phyloP scores from a whole-genome alignment of 2,797 vertebrate species.

The Odontamblyopus lacepedii region DNA sequence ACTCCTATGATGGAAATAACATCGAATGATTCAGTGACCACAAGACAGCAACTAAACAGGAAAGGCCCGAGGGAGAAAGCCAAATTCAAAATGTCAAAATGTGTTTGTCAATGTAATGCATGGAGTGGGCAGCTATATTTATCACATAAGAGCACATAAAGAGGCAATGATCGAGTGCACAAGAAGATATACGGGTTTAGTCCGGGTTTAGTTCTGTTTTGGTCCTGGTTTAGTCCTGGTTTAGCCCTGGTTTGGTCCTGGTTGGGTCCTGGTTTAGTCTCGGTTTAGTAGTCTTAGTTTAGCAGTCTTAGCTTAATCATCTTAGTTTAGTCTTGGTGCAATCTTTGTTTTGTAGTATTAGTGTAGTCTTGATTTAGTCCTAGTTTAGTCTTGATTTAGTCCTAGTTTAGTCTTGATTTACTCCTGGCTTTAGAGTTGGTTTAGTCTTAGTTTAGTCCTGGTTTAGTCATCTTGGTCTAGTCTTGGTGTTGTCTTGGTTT shows the following conservation, averaged over 20 bases:
- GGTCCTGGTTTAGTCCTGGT: background rate
- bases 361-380: background rate
- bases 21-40: constrained; percentile 54
- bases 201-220: background rate
- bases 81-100: background rate
- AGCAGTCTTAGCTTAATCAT: too few species aligned
- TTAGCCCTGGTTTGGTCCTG: too few species aligned
- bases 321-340: background rate
- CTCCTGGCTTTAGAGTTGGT: too few species aligned
- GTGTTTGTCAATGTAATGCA: constrained; percentile 12
- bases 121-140: constrained; percentile 34
- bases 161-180: background rate
- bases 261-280: too few species aligned
- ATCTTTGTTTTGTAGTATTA: background rate
- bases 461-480: background rate
- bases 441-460: background rate
- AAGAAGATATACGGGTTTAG: too few species aligned
- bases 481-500: too few species aligned
- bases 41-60: constrained; percentile 10
- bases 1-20: constrained; percentile 45
- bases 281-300: background rate
- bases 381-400: background rate
- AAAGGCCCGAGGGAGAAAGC: constrained; percentile 12
- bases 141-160: constrained; percentile 28
- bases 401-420: too few species aligned